Evolutionary conservation across 2,797 vertebrate species (phyloP).

Genomic region (Artibeus lituratus): DNA sequence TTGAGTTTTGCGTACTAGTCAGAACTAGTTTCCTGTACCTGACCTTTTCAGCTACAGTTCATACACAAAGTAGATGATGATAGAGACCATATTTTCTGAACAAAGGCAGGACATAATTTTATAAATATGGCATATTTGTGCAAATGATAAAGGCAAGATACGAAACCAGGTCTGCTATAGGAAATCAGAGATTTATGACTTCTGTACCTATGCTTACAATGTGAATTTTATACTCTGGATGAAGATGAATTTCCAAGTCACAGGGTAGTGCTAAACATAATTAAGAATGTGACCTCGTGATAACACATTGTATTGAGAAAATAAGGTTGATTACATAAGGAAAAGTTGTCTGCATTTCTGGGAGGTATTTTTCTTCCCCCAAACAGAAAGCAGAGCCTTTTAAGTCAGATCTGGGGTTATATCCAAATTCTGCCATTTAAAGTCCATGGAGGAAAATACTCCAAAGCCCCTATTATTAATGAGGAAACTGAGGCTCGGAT

Average conservation of each 20-base stretch:
- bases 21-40: neutral
- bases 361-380: neutral
- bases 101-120: constrained; percentile 41
- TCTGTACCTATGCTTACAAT: neutral
- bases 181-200: constrained; percentile 36
- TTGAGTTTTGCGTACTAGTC: neutral
- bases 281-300: constrained; percentile 7
- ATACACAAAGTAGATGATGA: neutral
- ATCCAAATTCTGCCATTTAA: neutral
- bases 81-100: constrained; percentile 20
- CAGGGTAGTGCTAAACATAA: constrained; percentile 6
- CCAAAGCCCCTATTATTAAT: neutral
- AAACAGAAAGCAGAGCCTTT: neutral
- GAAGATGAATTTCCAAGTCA: constrained; percentile 46
- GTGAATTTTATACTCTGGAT: constrained; percentile 23
- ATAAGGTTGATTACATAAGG: neutral
- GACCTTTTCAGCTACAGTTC: neutral
- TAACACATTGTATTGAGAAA: constrained; percentile 46
- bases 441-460: constrained; percentile 3
- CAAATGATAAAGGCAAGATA: constrained; percentile 39
- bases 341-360: neutral
- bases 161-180: constrained; percentile 31
- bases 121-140: constrained; percentile 6
- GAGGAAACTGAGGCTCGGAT: neutral
- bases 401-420: neutral